These are phyloP conservation scores for Mesopsocus fuscifrons DNA, from an alignment of 2,888 invertebrate species.

Conservation along the genomic window DNA sequence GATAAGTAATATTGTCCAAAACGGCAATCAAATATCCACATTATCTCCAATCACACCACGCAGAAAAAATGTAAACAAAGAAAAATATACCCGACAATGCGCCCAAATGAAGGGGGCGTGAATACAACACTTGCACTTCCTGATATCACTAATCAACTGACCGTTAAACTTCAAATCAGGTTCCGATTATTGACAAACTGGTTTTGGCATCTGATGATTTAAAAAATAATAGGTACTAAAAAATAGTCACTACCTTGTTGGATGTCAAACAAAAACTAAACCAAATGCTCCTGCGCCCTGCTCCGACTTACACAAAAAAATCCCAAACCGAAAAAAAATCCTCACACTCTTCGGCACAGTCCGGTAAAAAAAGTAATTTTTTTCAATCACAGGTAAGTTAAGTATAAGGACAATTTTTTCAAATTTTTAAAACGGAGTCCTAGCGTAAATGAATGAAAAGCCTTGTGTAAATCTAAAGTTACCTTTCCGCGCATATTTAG, in stretches of 20 bases:
- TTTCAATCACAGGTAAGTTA: constrained; percentile 2
- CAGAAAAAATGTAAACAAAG: no score
- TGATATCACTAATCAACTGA: no score
- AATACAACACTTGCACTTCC: no score
- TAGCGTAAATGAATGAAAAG: constrained; percentile 9
- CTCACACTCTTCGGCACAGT: not conserved
- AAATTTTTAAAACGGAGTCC: constrained; percentile 7
- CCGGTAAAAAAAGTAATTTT: constrained; percentile 7
- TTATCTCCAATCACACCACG: no score
- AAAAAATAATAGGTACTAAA: not conserved
- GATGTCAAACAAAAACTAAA: constrained; percentile 8
- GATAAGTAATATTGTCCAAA: no score
- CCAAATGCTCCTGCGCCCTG: constrained; percentile 6
- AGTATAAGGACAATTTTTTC: constrained; percentile 4
- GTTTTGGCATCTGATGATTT: no score
- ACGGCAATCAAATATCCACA: no score
- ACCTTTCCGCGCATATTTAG: not conserved
- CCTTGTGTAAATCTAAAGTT: constrained; percentile 2
- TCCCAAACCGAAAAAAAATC: constrained; percentile 8
- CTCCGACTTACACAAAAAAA: constrained; percentile 4
- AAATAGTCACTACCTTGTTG: not conserved
- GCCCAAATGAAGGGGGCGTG: no score
- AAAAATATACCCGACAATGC: no score
- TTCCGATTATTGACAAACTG: no score
- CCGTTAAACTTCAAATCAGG: no score